Conservation (phyloP, 2,888 invertebrate genomes). For the Chironomus riparius region DNA sequence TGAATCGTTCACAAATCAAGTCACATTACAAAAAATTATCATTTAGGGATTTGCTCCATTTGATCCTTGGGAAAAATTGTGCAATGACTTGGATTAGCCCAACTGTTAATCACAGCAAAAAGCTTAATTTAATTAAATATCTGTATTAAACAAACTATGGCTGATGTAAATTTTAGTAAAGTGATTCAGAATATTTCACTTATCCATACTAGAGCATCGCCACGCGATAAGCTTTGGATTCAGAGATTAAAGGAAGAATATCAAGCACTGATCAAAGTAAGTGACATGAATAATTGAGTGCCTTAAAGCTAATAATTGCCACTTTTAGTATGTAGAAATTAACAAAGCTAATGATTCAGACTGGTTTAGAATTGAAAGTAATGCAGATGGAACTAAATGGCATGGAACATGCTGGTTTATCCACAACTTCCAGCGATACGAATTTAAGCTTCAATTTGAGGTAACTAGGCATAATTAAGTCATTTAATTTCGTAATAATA, state of each 20-base stretch:
- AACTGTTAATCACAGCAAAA: no score
- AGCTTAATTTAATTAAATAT: background rate
- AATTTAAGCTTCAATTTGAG: slow-evolving; percentile 96
- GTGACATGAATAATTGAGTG: slow-evolving; percentile 29
- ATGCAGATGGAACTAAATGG: slow-evolving; percentile 96
- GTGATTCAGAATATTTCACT: slow-evolving; percentile 67
- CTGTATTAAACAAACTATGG: background rate
- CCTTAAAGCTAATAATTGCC: background rate
- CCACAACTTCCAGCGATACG: slow-evolving; percentile 90
- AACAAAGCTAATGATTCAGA: slow-evolving; percentile 92
- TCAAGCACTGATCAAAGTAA: slow-evolving; percentile 83
- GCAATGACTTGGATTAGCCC: no score
- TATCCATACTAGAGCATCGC: slow-evolving; percentile 92
- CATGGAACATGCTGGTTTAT: slow-evolving; percentile 99
- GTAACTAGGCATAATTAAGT: slow-evolving; percentile 52
- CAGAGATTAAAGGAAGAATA: slow-evolving; percentile 95
- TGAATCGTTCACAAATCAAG: no score
- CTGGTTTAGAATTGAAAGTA: slow-evolving; percentile 97
- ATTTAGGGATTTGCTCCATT: no score
- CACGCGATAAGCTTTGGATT: slow-evolving; percentile 93
- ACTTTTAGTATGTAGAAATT: slow-evolving; percentile 76
- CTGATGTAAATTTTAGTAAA: background rate
- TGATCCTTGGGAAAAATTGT: no score
- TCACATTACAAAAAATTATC: no score
- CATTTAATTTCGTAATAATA: background rate